phyloP scores from a whole-genome alignment of 2,888 invertebrate genomes.

The Nowickia ferox region DNA sequence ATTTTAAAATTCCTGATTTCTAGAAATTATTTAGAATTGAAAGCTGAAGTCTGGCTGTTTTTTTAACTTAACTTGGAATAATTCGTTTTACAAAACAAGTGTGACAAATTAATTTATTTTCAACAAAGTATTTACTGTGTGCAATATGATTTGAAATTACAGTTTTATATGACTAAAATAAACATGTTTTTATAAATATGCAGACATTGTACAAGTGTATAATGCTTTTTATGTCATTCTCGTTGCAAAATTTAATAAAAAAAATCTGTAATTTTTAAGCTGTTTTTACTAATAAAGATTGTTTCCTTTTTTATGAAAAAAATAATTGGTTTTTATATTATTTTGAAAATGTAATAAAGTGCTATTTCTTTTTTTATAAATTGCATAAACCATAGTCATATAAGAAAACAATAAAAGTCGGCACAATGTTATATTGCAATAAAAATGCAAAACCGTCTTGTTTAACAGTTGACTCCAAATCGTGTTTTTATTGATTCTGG shows the following conservation, averaged over 20 bases:
- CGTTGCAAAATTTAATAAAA: neutral
- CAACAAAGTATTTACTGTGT: constrained; percentile 21
- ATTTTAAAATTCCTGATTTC: too few relatives aligned
- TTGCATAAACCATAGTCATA: too few relatives aligned
- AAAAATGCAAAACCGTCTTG: too few relatives aligned
- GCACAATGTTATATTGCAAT: too few relatives aligned
- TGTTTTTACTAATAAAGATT: constrained; percentile 61
- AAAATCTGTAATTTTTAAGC: constrained; percentile 29
- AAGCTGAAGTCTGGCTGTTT: too few relatives aligned
- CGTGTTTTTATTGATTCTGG: too few relatives aligned
- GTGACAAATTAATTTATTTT: neutral
- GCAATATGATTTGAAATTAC: constrained; percentile 40
- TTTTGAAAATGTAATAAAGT: neutral
- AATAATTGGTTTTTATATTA: constrained; percentile 22
- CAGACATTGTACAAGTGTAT: neutral
- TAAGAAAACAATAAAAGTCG: too few relatives aligned
- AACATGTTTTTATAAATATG: neutral
- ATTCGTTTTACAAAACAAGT: too few relatives aligned
- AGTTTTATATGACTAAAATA: neutral
- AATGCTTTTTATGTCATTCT: neutral
- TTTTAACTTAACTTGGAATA: too few relatives aligned
- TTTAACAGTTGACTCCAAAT: too few relatives aligned
- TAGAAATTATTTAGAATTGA: too few relatives aligned
- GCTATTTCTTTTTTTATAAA: too few relatives aligned
- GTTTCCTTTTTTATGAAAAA: constrained; percentile 44